These are phyloP conservation scores for Oryctes rhinoceros DNA, from an alignment of 1,140 invertebrate genomes.

Conservation along the genomic window DNA sequence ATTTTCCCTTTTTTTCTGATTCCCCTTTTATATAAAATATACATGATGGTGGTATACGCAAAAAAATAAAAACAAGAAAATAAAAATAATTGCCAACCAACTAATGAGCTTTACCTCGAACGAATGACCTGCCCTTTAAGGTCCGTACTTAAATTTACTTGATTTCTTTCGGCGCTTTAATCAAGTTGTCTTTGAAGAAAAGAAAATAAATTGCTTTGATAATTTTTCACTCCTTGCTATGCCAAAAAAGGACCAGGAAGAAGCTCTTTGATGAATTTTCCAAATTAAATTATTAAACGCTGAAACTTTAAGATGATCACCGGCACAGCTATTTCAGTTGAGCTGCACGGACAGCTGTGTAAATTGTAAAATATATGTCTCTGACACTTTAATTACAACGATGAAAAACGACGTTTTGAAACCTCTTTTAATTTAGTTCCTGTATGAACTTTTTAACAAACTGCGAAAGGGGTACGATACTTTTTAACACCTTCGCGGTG, in stretches of 20 bases:
- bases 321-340: background rate
- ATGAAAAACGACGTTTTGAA: constrained; percentile 53
- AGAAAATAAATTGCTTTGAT: background rate
- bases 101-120: background rate
- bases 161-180: background rate
- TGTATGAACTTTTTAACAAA: background rate
- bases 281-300: too few relatives aligned
- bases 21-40: background rate
- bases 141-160: background rate
- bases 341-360: background rate
- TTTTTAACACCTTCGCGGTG: background rate
- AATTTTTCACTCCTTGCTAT: background rate
- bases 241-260: background rate
- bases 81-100: background rate
- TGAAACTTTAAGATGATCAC: background rate
- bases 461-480: background rate
- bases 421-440: constrained; percentile 52
- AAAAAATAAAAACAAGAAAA: background rate
- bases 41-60: background rate
- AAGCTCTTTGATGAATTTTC: background rate
- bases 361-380: constrained; percentile 53
- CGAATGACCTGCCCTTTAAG: background rate
- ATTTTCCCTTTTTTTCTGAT: background rate
- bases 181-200: background rate
- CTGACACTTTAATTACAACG: constrained; percentile 54